Evolutionary conservation across 2,888 invertebrate species (phyloP).

Genomic region (Nezara viridula): DNA sequence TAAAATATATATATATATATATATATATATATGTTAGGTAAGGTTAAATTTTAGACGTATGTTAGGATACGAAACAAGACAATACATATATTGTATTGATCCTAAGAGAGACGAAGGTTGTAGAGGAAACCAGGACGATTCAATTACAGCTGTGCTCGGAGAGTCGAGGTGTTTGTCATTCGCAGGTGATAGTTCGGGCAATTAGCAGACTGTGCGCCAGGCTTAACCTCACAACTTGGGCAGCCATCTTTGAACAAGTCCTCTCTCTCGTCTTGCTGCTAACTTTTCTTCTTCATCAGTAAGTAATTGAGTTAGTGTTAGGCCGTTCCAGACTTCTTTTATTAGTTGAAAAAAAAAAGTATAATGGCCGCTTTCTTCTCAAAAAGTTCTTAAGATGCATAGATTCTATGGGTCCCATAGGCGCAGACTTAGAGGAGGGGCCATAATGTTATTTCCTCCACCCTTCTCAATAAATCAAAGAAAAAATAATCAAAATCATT

Average conservation of each 20-base stretch:
- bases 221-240: neutral
- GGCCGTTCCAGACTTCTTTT: neutral
- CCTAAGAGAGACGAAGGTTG: neutral
- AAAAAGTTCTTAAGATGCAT: too few species aligned
- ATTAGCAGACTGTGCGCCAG: neutral
- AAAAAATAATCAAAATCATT: too few species aligned
- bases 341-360: neutral
- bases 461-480: too few species aligned
- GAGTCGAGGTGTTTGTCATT: slow-evolving; percentile 6
- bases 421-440: too few species aligned
- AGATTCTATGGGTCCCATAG: too few species aligned
- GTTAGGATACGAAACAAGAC: neutral
- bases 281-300: slow-evolving; percentile 15
- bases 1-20: too few species aligned
- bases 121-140: neutral
- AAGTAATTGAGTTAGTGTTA: neutral
- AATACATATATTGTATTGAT: slow-evolving; percentile 24
- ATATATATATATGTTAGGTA: too few species aligned
- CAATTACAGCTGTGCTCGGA: neutral
- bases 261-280: neutral
- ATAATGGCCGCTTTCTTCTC: too few species aligned
- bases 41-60: neutral
- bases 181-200: slow-evolving; percentile 6
- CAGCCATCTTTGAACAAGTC: neutral
- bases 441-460: too few species aligned